Percentiles rank a stretch among this genome's conserved stretches.
These are phyloP conservation scores for Armadillidium nasatum DNA, from an alignment of 1,140 invertebrate genomes.

Conservation along the genomic window DNA sequence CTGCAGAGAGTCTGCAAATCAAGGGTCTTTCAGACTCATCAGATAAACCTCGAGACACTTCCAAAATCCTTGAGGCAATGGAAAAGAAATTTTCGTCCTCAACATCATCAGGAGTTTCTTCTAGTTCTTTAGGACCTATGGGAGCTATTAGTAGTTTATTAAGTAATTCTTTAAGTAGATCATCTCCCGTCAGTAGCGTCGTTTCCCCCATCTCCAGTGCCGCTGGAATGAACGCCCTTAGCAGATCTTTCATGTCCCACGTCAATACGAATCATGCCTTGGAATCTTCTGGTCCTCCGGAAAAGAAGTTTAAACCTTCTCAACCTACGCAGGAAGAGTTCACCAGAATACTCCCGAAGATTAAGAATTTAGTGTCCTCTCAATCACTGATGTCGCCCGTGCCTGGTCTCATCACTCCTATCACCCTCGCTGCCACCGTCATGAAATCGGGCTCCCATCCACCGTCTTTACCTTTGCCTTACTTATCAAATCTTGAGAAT, in stretches of 20 bases:
- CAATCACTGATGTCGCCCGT: conserved; percentile 38
- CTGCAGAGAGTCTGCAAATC: conserved; percentile 50
- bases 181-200: conserved; percentile 17
- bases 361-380: conserved; percentile 38
- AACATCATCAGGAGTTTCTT: conserved; percentile 21
- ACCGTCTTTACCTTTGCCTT: conserved; percentile 34
- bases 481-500: conserved; percentile 29
- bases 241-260: conserved; percentile 22
- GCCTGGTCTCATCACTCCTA: conserved; percentile 42
- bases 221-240: conserved; percentile 29
- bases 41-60: conserved; percentile 42
- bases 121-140: conserved; percentile 1
- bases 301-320: conserved; percentile 32
- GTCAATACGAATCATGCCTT: not conserved
- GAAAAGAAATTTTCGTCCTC: conserved; percentile 38
- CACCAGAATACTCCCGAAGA: conserved; percentile 42
- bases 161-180: not conserved
- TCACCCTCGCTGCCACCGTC: conserved; percentile 43
- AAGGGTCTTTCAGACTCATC: conserved; percentile 51
- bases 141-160: not conserved
- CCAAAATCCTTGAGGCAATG: conserved; percentile 44
- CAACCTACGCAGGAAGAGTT: conserved; percentile 29
- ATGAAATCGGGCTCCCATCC: conserved; percentile 40
- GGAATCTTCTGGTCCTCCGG: conserved; percentile 36
- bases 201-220: conserved; percentile 24